A percentile compares a stretch with the other conserved stretches of the same genome.
phyloP scores from a whole-genome alignment of 1,140 invertebrate genomes.

The Drosophila fuyamai region DNA sequence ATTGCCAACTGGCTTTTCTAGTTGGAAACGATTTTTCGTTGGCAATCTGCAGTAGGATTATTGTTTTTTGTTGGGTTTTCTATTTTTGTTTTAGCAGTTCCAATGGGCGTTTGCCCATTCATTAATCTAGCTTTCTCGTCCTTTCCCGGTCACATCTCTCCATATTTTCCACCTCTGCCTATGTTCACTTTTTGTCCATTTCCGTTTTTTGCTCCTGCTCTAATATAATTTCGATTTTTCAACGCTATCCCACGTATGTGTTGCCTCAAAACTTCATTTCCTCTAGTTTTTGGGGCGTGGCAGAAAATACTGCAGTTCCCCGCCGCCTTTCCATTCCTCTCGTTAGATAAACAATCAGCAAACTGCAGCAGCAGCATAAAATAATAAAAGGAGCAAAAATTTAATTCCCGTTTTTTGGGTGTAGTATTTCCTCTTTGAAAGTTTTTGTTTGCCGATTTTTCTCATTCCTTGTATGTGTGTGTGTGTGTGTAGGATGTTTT shows the following conservation, averaged over 20 bases:
- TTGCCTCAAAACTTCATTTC: slow-evolving; percentile 67
- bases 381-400: slow-evolving; percentile 50
- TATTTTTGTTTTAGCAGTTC: slow-evolving; percentile 1
- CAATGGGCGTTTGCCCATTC: slow-evolving; percentile 9
- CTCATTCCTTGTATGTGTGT: neutral
- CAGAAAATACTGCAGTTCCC: slow-evolving; percentile 65
- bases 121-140: slow-evolving; percentile 13
- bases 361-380: slow-evolving; percentile 77
- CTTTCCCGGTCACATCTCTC: slow-evolving; percentile 1
- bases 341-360: slow-evolving; percentile 63
- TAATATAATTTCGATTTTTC: slow-evolving; percentile 74
- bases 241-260: slow-evolving; percentile 10
- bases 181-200: slow-evolving; percentile 46
- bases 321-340: neutral
- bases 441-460: slow-evolving; percentile 67
- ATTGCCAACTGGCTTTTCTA: slow-evolving; percentile 13
- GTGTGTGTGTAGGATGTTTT: slow-evolving; percentile 35
- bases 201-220: slow-evolving; percentile 49
- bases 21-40: slow-evolving; percentile 19
- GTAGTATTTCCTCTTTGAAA: slow-evolving; percentile 51
- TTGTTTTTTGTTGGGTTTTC: neutral
- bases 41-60: slow-evolving; percentile 14
- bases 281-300: slow-evolving; percentile 60
- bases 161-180: slow-evolving; percentile 9
- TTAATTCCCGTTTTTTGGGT: slow-evolving; percentile 37